phyloP scores from a whole-genome alignment of 2,888 invertebrate genomes.

The Amblyteles armatorius region DNA sequence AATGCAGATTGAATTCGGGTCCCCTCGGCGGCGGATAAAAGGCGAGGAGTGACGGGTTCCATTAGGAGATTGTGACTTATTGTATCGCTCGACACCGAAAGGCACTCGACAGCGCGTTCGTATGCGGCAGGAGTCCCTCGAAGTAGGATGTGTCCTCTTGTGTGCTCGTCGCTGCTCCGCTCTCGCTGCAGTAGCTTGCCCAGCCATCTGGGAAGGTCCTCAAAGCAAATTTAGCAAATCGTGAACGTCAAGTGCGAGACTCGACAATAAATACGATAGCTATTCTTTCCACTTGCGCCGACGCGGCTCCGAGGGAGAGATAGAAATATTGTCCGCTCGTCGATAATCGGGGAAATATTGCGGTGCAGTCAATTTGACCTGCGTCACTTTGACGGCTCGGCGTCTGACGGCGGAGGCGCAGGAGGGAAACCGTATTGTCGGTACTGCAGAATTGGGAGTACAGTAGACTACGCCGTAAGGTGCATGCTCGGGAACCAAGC shows the following conservation, averaged over 20 bases:
- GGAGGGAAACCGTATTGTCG: not conserved
- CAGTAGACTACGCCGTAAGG: not conserved
- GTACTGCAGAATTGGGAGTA: not conserved
- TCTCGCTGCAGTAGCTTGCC: conserved; percentile 18
- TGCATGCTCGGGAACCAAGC: too few species aligned
- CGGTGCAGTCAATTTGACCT: not conserved
- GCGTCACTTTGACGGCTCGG: not conserved
- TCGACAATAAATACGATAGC: conserved; percentile 25
- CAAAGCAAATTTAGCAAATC: conserved; percentile 20
- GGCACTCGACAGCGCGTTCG: conserved; percentile 73
- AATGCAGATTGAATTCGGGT: conserved; percentile 81
- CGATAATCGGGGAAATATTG: conserved; percentile 32
- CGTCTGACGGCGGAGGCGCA: not conserved
- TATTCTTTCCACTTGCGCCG: conserved; percentile 6
- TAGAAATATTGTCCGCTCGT: conserved; percentile 12
- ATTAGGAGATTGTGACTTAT: conserved; percentile 82
- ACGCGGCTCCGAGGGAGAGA: not conserved
- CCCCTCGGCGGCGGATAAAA: conserved; percentile 68
- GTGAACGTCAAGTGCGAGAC: conserved; percentile 22
- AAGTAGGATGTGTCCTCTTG: conserved; percentile 46
- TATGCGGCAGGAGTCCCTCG: conserved; percentile 47
- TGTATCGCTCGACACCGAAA: conserved; percentile 78
- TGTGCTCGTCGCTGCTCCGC: conserved; percentile 6
- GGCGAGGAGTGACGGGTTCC: conserved; percentile 77
- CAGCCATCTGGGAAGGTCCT: conserved; percentile 11